Percentiles rank a stretch among this genome's conserved stretches.
Conservation (phyloP, 2,888 invertebrate species). For the Eilema sororculum region DNA sequence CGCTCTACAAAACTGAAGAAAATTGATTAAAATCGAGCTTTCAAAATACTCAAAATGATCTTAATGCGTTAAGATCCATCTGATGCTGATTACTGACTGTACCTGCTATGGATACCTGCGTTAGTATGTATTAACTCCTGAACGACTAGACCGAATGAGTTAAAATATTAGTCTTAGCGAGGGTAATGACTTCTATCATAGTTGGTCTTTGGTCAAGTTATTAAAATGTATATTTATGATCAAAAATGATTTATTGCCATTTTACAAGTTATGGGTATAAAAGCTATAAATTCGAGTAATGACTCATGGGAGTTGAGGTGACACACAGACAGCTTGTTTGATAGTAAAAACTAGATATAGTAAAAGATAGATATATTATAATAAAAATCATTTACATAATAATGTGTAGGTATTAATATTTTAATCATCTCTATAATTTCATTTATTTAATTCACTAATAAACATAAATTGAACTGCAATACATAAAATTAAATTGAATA, state of each 20-base stretch:
- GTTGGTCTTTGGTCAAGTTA: not conserved
- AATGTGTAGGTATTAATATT: not conserved
- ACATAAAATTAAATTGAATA: not conserved
- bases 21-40: not conserved
- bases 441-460: not conserved
- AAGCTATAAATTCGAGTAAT: not conserved
- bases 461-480: no score
- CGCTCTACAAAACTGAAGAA: not conserved
- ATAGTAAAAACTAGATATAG: not conserved
- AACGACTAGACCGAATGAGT: not conserved
- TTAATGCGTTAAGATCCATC: no score
- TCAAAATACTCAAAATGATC: no score
- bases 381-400: not conserved
- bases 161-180: not conserved
- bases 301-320: not conserved
- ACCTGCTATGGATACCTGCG: no score
- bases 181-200: not conserved
- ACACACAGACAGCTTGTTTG: not conserved
- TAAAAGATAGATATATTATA: not conserved
- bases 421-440: not conserved
- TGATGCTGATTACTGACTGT: no score
- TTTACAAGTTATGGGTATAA: not conserved
- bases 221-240: not conserved
- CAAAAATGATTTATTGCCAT: not conserved
- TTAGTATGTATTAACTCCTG: not conserved